These are phyloP conservation scores for Caenorhabditis macrosperma DNA, from an alignment of 2,888 invertebrate genomes.

Conservation along the genomic window DNA sequence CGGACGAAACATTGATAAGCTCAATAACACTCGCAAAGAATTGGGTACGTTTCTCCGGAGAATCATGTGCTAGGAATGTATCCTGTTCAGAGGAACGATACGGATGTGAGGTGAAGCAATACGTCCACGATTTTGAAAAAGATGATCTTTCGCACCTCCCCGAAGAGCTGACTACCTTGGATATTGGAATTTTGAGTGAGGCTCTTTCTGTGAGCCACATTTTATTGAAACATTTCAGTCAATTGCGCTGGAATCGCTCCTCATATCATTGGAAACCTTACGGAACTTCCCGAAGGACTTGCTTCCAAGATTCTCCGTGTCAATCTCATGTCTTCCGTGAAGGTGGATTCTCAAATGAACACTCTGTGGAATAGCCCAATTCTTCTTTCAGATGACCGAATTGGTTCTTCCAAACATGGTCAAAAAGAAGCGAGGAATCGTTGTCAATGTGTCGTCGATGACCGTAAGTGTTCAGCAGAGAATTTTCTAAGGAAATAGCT, in stretches of 20 bases:
- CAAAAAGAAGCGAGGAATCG: constrained; percentile 74
- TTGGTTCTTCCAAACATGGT: constrained; percentile 78
- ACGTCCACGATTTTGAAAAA: constrained; percentile 77
- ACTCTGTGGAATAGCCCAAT: no score
- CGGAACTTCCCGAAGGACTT: constrained; percentile 72
- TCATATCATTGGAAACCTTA: constrained; percentile 71
- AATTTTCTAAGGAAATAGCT: no score
- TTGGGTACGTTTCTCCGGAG: constrained; percentile 69
- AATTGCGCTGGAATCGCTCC: constrained; percentile 80
- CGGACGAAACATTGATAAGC: constrained; percentile 73
- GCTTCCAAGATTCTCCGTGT: constrained; percentile 77
- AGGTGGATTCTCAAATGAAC: constrained; percentile 44
- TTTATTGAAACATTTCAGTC: constrained; percentile 60
- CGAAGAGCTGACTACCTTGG: constrained; percentile 67
- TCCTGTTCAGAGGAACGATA: constrained; percentile 57
- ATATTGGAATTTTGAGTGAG: constrained; percentile 77
- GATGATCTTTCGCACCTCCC: constrained; percentile 71
- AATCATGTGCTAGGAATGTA: no score
- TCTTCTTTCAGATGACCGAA: constrained; percentile 77
- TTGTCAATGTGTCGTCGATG: constrained; percentile 79
- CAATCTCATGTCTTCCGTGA: constrained; percentile 75
- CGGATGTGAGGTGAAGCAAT: constrained; percentile 61
- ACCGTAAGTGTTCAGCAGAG: no score
- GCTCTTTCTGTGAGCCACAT: not conserved
- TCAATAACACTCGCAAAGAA: constrained; percentile 68